Evolutionary conservation across 2,888 invertebrate species (phyloP).

Genomic region (Cancer borealis): DNA sequence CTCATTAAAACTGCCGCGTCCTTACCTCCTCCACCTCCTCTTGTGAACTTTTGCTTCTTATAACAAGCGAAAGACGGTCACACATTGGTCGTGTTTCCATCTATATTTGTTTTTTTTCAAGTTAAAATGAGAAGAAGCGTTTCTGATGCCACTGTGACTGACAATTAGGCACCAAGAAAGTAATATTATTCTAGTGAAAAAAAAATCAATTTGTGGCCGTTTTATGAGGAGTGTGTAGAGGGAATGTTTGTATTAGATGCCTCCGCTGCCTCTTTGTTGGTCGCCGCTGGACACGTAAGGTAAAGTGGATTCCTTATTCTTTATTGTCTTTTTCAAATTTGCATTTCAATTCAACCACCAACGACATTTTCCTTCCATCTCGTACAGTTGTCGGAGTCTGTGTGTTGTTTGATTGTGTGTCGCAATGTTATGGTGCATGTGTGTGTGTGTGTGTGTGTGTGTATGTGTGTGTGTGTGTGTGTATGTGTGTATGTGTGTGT

Average conservation of each 20-base stretch:
- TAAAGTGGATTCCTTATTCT: neutral
- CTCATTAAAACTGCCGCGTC: neutral
- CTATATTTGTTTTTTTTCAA: neutral
- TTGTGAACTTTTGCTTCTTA: neutral
- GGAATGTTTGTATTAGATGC: neutral
- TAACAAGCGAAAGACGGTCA: neutral
- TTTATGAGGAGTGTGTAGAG: neutral
- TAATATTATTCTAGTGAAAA: neutral
- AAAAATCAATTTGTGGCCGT: slow-evolving; percentile 4
- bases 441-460: slow-evolving; percentile 43
- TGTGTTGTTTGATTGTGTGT: neutral
- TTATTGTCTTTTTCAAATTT: neutral
- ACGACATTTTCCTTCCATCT: neutral
- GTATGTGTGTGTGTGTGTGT: slow-evolving; percentile 35
- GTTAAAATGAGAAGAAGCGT: neutral
- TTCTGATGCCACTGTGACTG: neutral
- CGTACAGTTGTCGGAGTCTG: neutral
- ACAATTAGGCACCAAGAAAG: neutral
- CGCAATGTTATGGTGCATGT: neutral
- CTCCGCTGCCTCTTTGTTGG: neutral
- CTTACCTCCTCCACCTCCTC: neutral
- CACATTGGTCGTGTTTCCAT: neutral
- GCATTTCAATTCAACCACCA: neutral
- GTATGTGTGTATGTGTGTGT: slow-evolving; percentile 37
- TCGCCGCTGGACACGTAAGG: slow-evolving; percentile 8